Evolutionary conservation across 2,113 vertebrate species (phyloP).

Genomic region (Brienomyrus brachyistius): DNA sequence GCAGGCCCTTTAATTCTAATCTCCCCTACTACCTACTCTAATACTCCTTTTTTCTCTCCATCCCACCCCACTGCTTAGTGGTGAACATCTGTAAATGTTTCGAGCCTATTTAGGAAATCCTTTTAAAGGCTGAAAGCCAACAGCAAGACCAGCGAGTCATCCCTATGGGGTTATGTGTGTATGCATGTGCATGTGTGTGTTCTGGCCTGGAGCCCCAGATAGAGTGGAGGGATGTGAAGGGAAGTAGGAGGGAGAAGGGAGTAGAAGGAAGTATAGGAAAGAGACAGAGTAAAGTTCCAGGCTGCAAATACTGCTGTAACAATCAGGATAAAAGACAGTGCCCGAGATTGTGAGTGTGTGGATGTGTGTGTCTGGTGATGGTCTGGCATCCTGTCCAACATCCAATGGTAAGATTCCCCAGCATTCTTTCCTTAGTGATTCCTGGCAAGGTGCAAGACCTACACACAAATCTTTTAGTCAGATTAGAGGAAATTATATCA

Average conservation of each 20-base stretch:
- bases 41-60: slow-evolving; percentile 10
- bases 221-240: neutral
- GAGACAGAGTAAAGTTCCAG: neutral
- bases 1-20: neutral
- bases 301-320: neutral
- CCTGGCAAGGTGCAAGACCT: neutral
- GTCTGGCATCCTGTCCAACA: neutral
- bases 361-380: neutral
- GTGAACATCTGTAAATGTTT: neutral
- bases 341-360: neutral
- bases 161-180: neutral
- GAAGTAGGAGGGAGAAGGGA: neutral
- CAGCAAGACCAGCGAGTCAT: neutral
- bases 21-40: slow-evolving; percentile 27
- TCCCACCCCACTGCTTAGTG: slow-evolving; percentile 1
- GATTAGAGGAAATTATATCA: neutral
- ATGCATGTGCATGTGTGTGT: neutral
- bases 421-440: neutral
- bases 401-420: neutral
- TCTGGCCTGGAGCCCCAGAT: neutral
- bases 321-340: neutral
- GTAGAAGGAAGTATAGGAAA: neutral
- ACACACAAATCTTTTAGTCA: neutral
- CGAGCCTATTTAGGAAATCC: slow-evolving; percentile 16
- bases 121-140: neutral